These are phyloP conservation scores for Pandemis corylana DNA, from an alignment of 2,888 invertebrate genomes.

Conservation along the genomic window DNA sequence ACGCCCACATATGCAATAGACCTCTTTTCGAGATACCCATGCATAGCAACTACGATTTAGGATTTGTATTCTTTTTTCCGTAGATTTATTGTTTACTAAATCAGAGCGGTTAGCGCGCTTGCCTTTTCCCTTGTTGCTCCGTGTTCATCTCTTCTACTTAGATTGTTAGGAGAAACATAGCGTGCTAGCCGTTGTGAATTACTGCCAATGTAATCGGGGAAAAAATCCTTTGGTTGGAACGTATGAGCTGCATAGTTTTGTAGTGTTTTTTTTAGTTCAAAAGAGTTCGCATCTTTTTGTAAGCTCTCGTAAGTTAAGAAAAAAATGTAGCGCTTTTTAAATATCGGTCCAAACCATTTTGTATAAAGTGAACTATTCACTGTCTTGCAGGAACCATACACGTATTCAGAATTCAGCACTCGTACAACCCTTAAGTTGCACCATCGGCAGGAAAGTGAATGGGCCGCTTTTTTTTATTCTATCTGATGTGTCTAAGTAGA, in stretches of 20 bases:
- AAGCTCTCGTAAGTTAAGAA: slow-evolving; percentile 26
- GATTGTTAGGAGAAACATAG: not conserved
- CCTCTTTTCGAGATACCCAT: too few species aligned
- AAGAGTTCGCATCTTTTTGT: not conserved
- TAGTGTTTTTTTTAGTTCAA: not conserved
- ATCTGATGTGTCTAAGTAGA: slow-evolving; percentile 26
- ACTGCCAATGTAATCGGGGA: not conserved
- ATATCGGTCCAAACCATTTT: slow-evolving; percentile 13
- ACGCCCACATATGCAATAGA: too few species aligned
- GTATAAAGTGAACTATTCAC: not conserved
- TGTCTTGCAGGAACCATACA: not conserved
- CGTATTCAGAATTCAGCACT: not conserved
- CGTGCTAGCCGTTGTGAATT: not conserved
- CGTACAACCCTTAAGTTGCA: not conserved
- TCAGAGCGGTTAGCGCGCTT: not conserved
- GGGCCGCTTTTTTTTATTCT: slow-evolving; percentile 20
- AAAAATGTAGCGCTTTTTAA: slow-evolving; percentile 10
- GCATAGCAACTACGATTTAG: too few species aligned
- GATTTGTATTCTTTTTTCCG: not conserved
- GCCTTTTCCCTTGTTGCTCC: not conserved
- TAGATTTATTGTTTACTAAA: not conserved
- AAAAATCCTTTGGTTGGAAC: not conserved
- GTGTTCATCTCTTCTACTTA: not conserved
- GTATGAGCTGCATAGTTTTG: not conserved
- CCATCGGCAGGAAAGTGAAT: slow-evolving; percentile 5